Evolutionary conservation across 1,140 invertebrate genomes (phyloP), one percentile per base, ranked within the genome.

Genomic region (Nephila pilipes): DNA sequence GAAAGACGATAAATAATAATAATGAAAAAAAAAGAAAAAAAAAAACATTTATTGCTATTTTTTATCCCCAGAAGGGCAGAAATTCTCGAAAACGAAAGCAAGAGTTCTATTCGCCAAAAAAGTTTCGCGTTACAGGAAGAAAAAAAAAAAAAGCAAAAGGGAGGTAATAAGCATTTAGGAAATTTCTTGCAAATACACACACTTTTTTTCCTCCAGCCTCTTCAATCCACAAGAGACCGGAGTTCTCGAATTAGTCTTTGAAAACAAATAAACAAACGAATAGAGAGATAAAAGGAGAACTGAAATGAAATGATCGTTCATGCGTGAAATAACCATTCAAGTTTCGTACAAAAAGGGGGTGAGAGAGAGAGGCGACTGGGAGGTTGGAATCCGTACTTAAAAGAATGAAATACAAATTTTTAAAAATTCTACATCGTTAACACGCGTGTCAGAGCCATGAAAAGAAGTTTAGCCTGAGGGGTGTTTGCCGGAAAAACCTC

Each of bases 301-400:
- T 88, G 60, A 88, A 88, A 88, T 88, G 87, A 88, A 88, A 55
- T 69, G 87, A 88, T 55, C 46, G 87, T 25, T 29, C 63, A 75
- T 25, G 87, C 87, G 87, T 75, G 38, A 75, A 55, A 88, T 88
- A 75, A 55, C 87, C 36, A 63, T 75, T 75, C 36, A 75, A 75
- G 60, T 87, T 36, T 18, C 55, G 58, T 63, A 87, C n/a, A 20
- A 87, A 87, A 87, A 4, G 1, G 69, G 29, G 18, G 22, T 20
- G 63, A 22, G n/a, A n/a, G 58, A 60, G 36, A 16, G 20, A 46
- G 14, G 14, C 20, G 38, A 46, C 38, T 46, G 38, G 80, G 80
- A 32, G 80, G 80, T 4, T 29, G 32, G 32, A 81, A 38, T 46
- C 10, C 36, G 46, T 29, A 25, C 57, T 60, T 58, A 29, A 85